Conservation (phyloP, 2,888 invertebrate species). For the Halocaridina rubra region DNA sequence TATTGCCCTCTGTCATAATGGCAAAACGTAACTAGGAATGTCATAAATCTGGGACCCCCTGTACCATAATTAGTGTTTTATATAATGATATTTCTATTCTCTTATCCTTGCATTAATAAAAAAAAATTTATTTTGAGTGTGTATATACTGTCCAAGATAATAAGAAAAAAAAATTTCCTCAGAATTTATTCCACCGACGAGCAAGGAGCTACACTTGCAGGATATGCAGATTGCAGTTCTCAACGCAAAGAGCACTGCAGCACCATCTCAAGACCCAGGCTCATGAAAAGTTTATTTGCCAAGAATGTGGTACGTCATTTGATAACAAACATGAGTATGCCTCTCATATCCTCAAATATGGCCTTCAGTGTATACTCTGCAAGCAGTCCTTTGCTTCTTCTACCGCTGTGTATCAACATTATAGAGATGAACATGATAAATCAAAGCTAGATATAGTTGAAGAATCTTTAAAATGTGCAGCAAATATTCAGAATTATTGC, state of each 20-base stretch:
- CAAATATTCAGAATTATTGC: no score
- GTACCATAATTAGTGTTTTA: no score
- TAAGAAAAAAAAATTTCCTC: not conserved
- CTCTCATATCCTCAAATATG: slow-evolving; percentile 19
- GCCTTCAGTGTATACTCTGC: slow-evolving; percentile 23
- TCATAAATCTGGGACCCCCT: no score
- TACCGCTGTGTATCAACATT: slow-evolving; percentile 14
- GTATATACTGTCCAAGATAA: not conserved
- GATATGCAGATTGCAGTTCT: slow-evolving; percentile 23
- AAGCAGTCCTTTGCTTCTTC: slow-evolving; percentile 22
- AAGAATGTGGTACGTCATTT: slow-evolving; percentile 36
- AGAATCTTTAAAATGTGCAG: no score
- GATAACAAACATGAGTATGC: slow-evolving; percentile 13
- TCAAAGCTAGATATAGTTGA: no score
- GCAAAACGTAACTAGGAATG: no score
- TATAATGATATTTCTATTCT: no score
- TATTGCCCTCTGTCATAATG: no score
- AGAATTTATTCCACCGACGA: slow-evolving; percentile 40
- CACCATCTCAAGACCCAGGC: slow-evolving; percentile 37
- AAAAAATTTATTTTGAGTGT: no score
- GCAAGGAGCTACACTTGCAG: slow-evolving; percentile 35
- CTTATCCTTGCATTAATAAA: no score
- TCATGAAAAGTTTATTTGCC: slow-evolving; percentile 36
- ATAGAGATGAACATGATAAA: no score
- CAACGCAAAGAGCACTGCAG: slow-evolving; percentile 25